These are phyloP conservation scores for Lytechinus variegatus DNA, from an alignment of 35 echinoderm and acorn worm species.

Conservation along the genomic window DNA sequence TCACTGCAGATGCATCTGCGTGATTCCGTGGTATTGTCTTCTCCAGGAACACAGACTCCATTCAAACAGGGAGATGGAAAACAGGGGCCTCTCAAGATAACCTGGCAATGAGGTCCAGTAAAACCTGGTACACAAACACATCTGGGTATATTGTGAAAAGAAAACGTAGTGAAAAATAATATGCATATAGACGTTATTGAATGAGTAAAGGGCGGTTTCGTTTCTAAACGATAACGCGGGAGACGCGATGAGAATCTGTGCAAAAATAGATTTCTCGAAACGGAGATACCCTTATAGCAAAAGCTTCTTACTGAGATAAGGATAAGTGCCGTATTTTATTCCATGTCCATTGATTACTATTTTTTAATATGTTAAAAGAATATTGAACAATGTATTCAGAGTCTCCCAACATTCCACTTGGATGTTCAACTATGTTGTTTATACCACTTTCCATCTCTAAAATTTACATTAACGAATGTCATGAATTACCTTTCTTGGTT, in stretches of 20 bases:
- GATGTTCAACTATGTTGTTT: not conserved
- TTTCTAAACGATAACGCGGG: too few relatives aligned
- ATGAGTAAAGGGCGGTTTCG: too few relatives aligned
- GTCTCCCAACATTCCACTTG: too few relatives aligned
- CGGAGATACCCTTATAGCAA: too few relatives aligned
- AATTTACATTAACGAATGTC: not conserved
- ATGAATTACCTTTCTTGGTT: not conserved
- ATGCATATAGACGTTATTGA: too few relatives aligned
- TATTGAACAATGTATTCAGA: too few relatives aligned
- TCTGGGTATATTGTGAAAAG: not conserved
- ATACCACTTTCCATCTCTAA: not conserved
- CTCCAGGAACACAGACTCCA: not conserved
- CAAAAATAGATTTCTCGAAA: not conserved
- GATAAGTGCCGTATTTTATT: too few relatives aligned
- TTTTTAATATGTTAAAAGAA: too few relatives aligned
- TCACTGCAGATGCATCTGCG: not conserved
- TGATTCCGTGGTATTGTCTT: not conserved
- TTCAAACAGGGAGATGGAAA: constrained; percentile 38
- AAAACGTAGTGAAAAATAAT: not conserved
- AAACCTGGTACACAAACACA: constrained; percentile 8
- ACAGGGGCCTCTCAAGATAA: not conserved
- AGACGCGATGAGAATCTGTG: not conserved
- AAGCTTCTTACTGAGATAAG: too few relatives aligned
- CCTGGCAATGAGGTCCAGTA: not conserved
- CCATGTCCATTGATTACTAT: too few relatives aligned